These are phyloP conservation scores for Leucophenga varia DNA, from an alignment of 1,140 invertebrate genomes.

Conservation along the genomic window DNA sequence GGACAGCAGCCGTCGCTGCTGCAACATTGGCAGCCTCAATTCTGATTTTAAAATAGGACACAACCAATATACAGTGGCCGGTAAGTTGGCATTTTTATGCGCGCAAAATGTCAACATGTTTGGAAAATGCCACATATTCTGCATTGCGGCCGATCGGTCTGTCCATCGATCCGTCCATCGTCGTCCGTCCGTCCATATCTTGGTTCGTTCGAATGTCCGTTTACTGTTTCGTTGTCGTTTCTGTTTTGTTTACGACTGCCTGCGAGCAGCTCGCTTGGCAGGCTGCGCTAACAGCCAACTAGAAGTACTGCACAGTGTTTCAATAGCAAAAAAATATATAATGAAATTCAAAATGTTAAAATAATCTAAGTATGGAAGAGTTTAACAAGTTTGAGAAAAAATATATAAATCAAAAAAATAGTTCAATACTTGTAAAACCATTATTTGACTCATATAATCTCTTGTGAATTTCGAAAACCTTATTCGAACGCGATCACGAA, in stretches of 20 bases:
- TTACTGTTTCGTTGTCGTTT: slow-evolving; percentile 5
- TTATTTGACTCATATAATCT: too few relatives aligned
- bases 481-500: too few relatives aligned
- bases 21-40: slow-evolving; percentile 40
- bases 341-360: too few relatives aligned
- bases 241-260: slow-evolving; percentile 45
- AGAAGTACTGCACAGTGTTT: slow-evolving; percentile 16
- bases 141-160: slow-evolving; percentile 39
- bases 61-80: slow-evolving; percentile 53
- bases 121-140: slow-evolving; percentile 54
- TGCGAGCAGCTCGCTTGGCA: too few relatives aligned
- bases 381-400: too few relatives aligned
- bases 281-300: slow-evolving; percentile 5
- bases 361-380: too few relatives aligned
- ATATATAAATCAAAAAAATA: too few relatives aligned
- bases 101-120: slow-evolving; percentile 54
- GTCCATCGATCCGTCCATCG: background rate
- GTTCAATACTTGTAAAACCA: too few relatives aligned
- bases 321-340: too few relatives aligned
- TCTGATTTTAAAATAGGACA: slow-evolving; percentile 54
- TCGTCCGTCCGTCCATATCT: background rate
- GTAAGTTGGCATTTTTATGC: slow-evolving; percentile 54
- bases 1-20: slow-evolving; percentile 7
- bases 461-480: too few relatives aligned
- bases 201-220: slow-evolving; percentile 4